Evolutionary conservation across 2,888 invertebrate species (phyloP).

Genomic region (Seladonia tumulorum): DNA sequence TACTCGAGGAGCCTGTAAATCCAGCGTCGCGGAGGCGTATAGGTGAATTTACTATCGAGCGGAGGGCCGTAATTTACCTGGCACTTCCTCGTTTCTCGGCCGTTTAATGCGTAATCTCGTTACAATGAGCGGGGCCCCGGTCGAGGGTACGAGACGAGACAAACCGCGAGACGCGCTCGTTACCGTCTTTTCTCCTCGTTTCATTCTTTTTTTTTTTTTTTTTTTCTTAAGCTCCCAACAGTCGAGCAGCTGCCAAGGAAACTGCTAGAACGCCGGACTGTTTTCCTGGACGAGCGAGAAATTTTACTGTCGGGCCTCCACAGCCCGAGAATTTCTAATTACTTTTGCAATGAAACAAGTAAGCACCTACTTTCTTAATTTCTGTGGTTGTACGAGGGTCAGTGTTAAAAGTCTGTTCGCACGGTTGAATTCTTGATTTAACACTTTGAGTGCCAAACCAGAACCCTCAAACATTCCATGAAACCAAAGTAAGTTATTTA

Average conservation of each 20-base stretch:
- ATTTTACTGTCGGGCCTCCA: neutral
- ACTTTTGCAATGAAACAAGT: neutral
- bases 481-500: too few relatives aligned
- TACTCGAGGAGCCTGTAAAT: slow-evolving; percentile 65
- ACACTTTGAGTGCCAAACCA: too few relatives aligned
- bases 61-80: slow-evolving; percentile 68
- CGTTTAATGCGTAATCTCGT: slow-evolving; percentile 72
- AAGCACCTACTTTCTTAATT: neutral
- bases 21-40: slow-evolving; percentile 64
- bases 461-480: too few relatives aligned
- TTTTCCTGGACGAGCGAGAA: neutral
- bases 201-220: too few relatives aligned
- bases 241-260: neutral
- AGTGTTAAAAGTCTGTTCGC: neutral
- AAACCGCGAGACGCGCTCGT: slow-evolving; percentile 43
- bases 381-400: neutral
- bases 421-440: neutral
- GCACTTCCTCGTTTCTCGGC: slow-evolving; percentile 73
- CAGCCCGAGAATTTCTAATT: neutral
- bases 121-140: slow-evolving; percentile 53
- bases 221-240: neutral
- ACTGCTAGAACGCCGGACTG: neutral
- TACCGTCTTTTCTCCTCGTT: slow-evolving; percentile 6
- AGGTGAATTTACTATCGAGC: slow-evolving; percentile 68
- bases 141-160: slow-evolving; percentile 11